These are phyloP conservation scores for Cheilosia urbana DNA, from an alignment of 2,888 invertebrate species.

Conservation along the genomic window DNA sequence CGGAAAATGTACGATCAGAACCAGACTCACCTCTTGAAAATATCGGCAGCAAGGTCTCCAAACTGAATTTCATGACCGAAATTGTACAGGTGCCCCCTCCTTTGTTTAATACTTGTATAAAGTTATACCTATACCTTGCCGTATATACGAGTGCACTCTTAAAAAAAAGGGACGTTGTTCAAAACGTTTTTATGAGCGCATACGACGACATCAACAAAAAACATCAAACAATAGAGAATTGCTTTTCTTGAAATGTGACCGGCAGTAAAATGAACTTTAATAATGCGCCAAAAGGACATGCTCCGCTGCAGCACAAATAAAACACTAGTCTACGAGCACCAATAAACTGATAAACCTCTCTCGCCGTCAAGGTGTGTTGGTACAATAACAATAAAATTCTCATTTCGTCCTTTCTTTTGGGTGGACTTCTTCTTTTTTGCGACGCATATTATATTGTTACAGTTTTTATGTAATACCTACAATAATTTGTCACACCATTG, in stretches of 20 bases:
- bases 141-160: no score
- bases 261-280: slow-evolving; percentile 41
- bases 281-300: slow-evolving; percentile 33
- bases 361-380: slow-evolving; percentile 6
- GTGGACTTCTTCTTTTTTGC: background rate
- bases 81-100: no score
- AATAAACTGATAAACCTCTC: slow-evolving; percentile 23
- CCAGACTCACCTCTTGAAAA: no score
- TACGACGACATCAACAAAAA: background rate
- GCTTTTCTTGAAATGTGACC: slow-evolving; percentile 28
- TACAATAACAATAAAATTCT: slow-evolving; percentile 32
- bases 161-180: no score
- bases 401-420: slow-evolving; percentile 14
- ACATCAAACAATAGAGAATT: slow-evolving; percentile 6
- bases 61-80: no score
- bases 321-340: slow-evolving; percentile 1
- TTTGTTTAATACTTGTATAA: no score
- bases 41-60: no score
- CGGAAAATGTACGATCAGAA: no score
- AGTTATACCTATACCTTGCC: no score
- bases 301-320: slow-evolving; percentile 1
- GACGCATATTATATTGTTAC: background rate
- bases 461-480: background rate
- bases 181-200: no score
- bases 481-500: slow-evolving; percentile 49